These are phyloP conservation scores for Philotrypesis tridentata DNA, from an alignment of 1,140 invertebrate genomes.

Conservation along the genomic window DNA sequence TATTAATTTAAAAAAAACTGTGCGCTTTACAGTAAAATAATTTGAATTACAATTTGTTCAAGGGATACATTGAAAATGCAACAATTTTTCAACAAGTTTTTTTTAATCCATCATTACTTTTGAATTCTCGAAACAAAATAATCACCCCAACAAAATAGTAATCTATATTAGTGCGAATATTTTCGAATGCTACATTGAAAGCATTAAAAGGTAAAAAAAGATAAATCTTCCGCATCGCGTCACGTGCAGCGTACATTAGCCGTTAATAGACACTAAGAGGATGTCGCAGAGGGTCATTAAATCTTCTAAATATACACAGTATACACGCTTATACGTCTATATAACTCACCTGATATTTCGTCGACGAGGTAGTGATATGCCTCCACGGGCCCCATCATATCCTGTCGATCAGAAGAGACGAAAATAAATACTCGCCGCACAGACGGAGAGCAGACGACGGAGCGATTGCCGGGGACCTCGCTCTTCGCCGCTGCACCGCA, in stretches of 20 bases:
- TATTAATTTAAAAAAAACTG: too few species aligned
- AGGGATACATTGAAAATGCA: too few species aligned
- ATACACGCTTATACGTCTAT: not conserved
- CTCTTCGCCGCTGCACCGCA: not conserved
- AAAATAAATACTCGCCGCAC: constrained; percentile 37
- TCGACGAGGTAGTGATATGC: constrained; percentile 63
- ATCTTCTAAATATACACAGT: too few species aligned
- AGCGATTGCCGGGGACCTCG: not conserved
- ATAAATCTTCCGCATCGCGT: not conserved
- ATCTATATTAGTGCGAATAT: too few species aligned
- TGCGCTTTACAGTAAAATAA: too few species aligned
- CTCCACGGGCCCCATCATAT: constrained; percentile 62
- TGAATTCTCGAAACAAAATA: too few species aligned
- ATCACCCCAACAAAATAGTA: too few species aligned
- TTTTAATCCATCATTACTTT: too few species aligned
- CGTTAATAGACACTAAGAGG: constrained; percentile 7
- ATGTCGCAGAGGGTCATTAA: not conserved
- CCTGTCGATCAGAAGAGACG: constrained; percentile 49
- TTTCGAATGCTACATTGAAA: too few species aligned
- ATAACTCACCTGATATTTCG: constrained; percentile 63
- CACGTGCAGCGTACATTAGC: not conserved
- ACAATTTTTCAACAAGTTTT: too few species aligned
- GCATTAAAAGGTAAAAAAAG: not conserved
- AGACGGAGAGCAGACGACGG: not conserved
- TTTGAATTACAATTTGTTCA: too few species aligned